phyloP scores from a whole-genome alignment of 2,888 invertebrate species.

The Hetaerina titia region DNA sequence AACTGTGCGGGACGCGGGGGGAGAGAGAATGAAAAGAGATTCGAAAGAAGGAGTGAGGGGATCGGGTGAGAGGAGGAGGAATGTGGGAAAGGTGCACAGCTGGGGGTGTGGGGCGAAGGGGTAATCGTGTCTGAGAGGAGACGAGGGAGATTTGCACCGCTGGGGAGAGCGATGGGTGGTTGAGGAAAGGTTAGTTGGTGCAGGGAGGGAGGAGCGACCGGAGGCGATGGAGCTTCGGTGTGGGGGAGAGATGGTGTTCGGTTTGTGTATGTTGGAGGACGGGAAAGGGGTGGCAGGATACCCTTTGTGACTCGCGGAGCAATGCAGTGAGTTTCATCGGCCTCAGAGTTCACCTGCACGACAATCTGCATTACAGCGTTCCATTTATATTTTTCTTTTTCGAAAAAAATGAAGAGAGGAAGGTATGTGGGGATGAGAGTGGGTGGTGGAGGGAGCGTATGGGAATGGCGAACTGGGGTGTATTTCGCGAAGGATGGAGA shows the following conservation, averaged over 20 bases:
- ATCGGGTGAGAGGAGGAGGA: neutral
- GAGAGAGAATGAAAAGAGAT: neutral
- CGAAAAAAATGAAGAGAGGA: neutral
- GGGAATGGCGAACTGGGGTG: no score
- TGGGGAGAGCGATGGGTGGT: neutral
- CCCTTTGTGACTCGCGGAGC: slow-evolving; percentile 5
- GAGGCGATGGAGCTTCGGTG: neutral
- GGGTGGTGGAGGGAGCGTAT: neutral
- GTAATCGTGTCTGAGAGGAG: no score
- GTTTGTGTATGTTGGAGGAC: neutral
- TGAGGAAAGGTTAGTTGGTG: neutral
- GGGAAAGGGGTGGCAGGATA: neutral
- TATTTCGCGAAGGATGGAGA: neutral
- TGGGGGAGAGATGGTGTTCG: neutral
- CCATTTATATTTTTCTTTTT: slow-evolving; percentile 27
- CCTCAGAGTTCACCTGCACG: slow-evolving; percentile 53
- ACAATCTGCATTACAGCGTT: slow-evolving; percentile 66
- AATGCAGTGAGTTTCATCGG: slow-evolving; percentile 64
- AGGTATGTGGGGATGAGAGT: neutral
- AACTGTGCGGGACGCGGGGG: neutral
- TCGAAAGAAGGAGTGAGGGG: neutral
- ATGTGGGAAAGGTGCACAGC: neutral
- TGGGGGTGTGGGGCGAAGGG: no score
- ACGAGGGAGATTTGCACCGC: neutral
- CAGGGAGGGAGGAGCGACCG: neutral